Evolutionary conservation across 2,888 invertebrate species (phyloP), one percentile per base, ranked within the genome.

Genomic region (Eurytoma californica): DNA sequence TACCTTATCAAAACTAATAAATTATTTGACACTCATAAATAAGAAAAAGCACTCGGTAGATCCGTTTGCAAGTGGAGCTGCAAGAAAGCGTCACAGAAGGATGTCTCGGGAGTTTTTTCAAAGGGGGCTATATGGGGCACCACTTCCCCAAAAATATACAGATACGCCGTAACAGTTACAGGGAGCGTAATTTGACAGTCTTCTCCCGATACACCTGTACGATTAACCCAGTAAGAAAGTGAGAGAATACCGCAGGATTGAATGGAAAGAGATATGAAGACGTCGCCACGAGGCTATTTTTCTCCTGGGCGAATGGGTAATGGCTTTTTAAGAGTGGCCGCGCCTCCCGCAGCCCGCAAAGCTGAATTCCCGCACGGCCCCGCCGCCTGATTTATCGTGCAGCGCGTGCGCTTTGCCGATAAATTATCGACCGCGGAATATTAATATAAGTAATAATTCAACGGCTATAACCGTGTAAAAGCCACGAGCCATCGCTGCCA

Each of bases 161-260:
- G 24, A 24, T 24, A 24, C 24, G 24, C n/a, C n/a, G n/a, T n/a
- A n/a, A n/a, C n/a, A n/a, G n/a, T n/a, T n/a, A n/a, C 24, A 24
- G 79, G 79, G 83, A 85, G 85, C 84, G 87, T 86, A 86, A 87
- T 87, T 88, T 86, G 85, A 87, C 85, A 84, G 83, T 83, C 83
- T 80, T 79, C 83, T 82, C 80, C 79, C n/a, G 20, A 4, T n/a
- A 79, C 83, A 84, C 80, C 84, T 24, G 24, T 2, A 87, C 87
- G 85, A 88, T 83, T 88, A 85, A 88, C 69, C 51, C 13, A 82
- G 67, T 28, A 16, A n/a, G 1, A 28, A 55, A 49, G 74, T 60
- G 18, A 74, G 51, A 66, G 47, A 66, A 28, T 66, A 47, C n/a
- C 14, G 12, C 18, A 39, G 67, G 12, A 24, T 28, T 7, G 2